Conservation (phyloP, 2,113 vertebrate species). For the Antidorcas marsupialis region DNA sequence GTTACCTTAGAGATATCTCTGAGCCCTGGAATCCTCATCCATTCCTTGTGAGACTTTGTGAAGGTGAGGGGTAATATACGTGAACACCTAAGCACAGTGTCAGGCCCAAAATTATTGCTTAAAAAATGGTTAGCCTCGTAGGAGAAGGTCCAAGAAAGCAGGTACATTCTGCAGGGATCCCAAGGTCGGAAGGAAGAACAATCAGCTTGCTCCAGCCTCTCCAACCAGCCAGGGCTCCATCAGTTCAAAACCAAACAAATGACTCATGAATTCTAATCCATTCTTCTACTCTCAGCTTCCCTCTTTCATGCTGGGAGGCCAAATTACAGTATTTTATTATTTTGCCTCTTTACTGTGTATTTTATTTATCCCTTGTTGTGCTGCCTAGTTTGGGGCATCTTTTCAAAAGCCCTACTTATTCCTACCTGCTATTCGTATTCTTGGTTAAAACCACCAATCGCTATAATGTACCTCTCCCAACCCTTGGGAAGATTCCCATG, state of each 20-base stretch:
- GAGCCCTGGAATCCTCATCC: background rate
- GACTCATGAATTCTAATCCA: constrained; percentile 75
- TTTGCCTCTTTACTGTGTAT: constrained; percentile 78
- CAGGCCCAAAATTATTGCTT: background rate
- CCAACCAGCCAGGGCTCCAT: constrained; percentile 6
- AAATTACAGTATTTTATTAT: constrained; percentile 85
- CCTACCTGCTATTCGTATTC: constrained; percentile 72
- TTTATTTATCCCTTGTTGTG: constrained; percentile 81
- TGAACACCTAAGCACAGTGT: background rate
- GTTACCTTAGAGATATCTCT: background rate
- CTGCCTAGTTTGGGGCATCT: constrained; percentile 64
- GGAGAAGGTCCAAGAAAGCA: background rate
- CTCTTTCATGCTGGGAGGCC: constrained; percentile 75
- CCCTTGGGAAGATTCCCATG: background rate
- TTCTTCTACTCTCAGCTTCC: constrained; percentile 69
- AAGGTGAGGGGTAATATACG: background rate
- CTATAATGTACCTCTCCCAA: background rate
- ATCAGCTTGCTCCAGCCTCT: background rate
- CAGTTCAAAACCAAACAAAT: constrained; percentile 67
- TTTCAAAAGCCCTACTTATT: constrained; percentile 73
- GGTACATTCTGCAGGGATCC: background rate
- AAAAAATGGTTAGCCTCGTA: background rate
- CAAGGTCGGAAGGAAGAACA: background rate
- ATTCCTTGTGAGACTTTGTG: background rate
- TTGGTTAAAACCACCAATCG: constrained; percentile 32